Evolutionary conservation across 2,888 invertebrate genomes (phyloP), one percentile per base, ranked within the genome.

Genomic region (Tetanocera ferruginea): DNA sequence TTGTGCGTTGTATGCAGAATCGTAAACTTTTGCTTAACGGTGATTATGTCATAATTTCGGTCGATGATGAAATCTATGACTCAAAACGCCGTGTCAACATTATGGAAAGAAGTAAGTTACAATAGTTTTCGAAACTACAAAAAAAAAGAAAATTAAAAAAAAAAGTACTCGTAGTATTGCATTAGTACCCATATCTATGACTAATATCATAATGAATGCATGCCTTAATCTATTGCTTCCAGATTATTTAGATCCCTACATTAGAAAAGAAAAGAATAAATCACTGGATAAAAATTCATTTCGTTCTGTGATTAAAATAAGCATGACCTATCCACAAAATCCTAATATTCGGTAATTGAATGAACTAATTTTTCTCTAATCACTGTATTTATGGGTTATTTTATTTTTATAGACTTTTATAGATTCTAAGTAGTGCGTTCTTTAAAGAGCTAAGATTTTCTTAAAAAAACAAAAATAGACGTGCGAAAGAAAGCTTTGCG

Each of bases 1-100:
- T 97, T 88, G 93, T 97, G 84, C 92, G 93, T 80, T 95, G 95
- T 74, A 91, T 98, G 83, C 94, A 96, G 83, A 91, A 93, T 55
- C 91, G 94, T 1, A 93, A 94, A 0, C 91, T 97, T 3, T 91
- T 97, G 25, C 93, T 94, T 76, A 91, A 91, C 0, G 97, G 97
- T 0, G 95, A 97, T 83, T 97, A 98, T 87, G 93, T 96, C 1
- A 94, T 97, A 28, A 94, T 98, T 49, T 96, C 96, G 0, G 94
- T 97, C 0, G 97, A 97, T 85, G 95, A 97, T 83, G 95, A 96
- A 87, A 95, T 95, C 69, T 95, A 95, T 85, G 93, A 95, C 87
- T 94, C 94, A 75, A 90, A 93, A 81, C 90, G 91, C 60, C 89
- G 91, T 51, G 90, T 91, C 43, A 92, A 92, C 83, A 92, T 92